A percentile compares a stretch with the other conserved stretches of the same genome.
Conservation (phyloP, 2,888 invertebrate species). For the Drosophila vallismaia region DNA sequence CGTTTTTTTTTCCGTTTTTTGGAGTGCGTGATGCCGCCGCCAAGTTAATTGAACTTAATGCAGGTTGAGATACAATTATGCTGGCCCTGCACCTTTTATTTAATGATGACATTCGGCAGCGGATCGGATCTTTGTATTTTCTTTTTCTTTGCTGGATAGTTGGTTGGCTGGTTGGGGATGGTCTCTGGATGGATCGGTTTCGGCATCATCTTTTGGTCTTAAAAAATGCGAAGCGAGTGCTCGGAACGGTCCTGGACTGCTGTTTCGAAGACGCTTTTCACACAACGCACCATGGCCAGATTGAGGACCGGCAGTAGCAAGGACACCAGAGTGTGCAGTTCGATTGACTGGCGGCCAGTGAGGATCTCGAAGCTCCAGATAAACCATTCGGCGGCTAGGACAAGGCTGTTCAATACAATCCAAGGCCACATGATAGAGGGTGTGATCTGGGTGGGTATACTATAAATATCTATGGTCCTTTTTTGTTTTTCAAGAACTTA, state of each 20-base stretch:
- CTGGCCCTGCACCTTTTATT: conserved; percentile 47
- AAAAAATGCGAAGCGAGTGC: conserved; percentile 20
- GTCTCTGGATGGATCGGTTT: background rate
- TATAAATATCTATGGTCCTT: too few relatives aligned
- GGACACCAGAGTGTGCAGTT: conserved; percentile 7
- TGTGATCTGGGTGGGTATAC: conserved; percentile 14
- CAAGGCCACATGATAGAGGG: conserved; percentile 49
- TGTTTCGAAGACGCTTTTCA: conserved; percentile 37
- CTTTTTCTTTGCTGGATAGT: background rate
- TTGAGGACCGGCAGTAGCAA: conserved; percentile 20
- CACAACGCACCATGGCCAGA: conserved; percentile 40
- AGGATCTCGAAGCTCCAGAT: conserved; percentile 28
- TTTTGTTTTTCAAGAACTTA: background rate
- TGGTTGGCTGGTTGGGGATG: background rate
- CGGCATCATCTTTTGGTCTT: background rate
- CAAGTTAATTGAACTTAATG: conserved; percentile 67
- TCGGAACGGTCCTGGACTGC: conserved; percentile 16
- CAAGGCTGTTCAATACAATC: conserved; percentile 24
- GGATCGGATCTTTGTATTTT: background rate
- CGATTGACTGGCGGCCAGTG: background rate
- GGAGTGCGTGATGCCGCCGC: conserved; percentile 54
- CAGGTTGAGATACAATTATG: conserved; percentile 55
- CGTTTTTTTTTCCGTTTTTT: background rate
- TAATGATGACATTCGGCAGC: conserved; percentile 60
- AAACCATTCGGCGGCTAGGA: conserved; percentile 24